Evolutionary conservation across 2,797 vertebrate genomes (phyloP).

Genomic region (Pseudopleuronectes americanus): DNA sequence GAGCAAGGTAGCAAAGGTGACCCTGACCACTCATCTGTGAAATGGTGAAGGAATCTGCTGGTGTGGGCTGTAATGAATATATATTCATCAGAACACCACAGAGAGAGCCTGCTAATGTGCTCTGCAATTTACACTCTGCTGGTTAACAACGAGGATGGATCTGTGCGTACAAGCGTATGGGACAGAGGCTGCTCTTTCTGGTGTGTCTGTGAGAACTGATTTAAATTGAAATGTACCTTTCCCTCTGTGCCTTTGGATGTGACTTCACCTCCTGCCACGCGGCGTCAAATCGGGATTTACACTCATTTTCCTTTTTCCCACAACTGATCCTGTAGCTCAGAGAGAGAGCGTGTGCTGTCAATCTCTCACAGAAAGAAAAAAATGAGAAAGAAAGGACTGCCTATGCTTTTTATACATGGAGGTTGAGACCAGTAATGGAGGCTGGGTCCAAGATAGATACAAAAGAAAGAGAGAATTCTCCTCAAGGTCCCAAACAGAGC

Average conservation of each 20-base stretch:
- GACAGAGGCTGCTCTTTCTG: conserved; percentile 39
- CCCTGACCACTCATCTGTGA: conserved; percentile 77
- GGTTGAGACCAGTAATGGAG: conserved; percentile 2
- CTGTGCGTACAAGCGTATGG: conserved; percentile 56
- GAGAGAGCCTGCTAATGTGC: conserved; percentile 62
- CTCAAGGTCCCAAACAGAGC: too few species aligned
- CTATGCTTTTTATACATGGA: conserved; percentile 12
- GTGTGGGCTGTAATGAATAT: conserved; percentile 73
- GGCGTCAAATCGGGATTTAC: too few species aligned
- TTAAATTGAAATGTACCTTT: conserved; percentile 52
- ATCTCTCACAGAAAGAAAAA: conserved; percentile 1
- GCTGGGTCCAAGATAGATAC: background rate
- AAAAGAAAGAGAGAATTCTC: too few species aligned
- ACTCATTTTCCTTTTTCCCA: too few species aligned
- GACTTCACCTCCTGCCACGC: background rate
- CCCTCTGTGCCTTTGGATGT: conserved; percentile 6
- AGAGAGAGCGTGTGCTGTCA: conserved; percentile 1
- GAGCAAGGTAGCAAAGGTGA: conserved; percentile 76
- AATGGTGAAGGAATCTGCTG: conserved; percentile 73
- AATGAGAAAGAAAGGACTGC: conserved; percentile 1
- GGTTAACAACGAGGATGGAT: conserved; percentile 61
- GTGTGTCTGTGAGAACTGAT: conserved; percentile 54
- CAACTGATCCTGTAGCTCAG: too few species aligned
- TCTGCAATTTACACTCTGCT: conserved; percentile 49
- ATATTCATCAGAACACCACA: conserved; percentile 68